Conservation (phyloP, 2,113 vertebrate genomes). For the Myiopsitta monachus region DNA sequence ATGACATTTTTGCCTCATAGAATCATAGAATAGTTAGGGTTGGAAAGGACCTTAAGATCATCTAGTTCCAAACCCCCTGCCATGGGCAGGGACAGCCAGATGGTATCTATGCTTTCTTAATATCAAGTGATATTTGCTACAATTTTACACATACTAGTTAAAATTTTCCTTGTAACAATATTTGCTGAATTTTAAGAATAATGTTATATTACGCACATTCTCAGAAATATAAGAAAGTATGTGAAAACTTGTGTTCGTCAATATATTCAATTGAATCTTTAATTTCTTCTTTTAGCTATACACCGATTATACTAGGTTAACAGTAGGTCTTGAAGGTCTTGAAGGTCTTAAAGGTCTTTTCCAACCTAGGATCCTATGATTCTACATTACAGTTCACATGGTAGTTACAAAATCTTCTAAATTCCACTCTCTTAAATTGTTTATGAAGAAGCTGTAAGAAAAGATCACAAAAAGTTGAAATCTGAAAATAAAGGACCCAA, state of each 20-base stretch:
- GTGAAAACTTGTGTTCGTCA: neutral
- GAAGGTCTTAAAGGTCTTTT: neutral
- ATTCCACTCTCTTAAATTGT: neutral
- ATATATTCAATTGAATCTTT: neutral
- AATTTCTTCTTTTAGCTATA: neutral
- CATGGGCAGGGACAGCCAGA: neutral
- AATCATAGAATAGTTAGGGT: too few relatives aligned
- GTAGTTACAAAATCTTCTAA: neutral
- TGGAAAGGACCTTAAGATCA: too few relatives aligned
- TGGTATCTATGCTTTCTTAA: neutral
- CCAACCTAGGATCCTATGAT: neutral
- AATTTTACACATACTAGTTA: neutral
- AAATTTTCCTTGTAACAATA: neutral
- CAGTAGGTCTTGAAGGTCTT: neutral
- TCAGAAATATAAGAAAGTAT: neutral
- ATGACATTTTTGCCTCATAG: neutral
- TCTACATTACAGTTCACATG: neutral
- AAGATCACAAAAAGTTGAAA: neutral
- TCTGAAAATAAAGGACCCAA: neutral
- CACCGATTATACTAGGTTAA: neutral
- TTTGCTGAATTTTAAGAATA: neutral
- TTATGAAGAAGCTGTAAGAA: neutral
- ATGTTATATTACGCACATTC: neutral
- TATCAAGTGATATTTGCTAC: neutral
- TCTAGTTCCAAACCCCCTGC: too few relatives aligned